A percentile compares a stretch with the other conserved stretches of the same genome.
Evolutionary conservation across 1,140 invertebrate species (phyloP).

Genomic region (Hylyphantes graminicola): DNA sequence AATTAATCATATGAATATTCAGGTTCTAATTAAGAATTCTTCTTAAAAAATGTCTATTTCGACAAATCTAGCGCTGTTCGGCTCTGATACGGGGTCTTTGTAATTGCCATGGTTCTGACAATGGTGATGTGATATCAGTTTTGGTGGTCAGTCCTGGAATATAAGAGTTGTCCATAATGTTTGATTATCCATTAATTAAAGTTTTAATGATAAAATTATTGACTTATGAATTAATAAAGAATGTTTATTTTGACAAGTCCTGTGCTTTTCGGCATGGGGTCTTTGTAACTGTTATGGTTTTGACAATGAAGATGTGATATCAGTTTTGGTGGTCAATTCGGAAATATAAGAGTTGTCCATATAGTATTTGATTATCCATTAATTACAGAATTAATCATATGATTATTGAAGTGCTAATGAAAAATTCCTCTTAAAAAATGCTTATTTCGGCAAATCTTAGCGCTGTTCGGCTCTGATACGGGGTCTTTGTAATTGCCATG

Average conservation of each 20-base stretch:
- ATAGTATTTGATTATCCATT: too few species aligned
- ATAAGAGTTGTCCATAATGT: not conserved
- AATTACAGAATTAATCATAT: too few species aligned
- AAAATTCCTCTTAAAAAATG: too few species aligned
- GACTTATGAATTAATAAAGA: not conserved
- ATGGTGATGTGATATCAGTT: not conserved
- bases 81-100: not conserved
- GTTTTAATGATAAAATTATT: too few species aligned
- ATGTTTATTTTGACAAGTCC: conserved; percentile 38
- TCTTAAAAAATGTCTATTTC: conserved; percentile 31
- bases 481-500: not conserved
- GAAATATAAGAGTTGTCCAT: too few species aligned
- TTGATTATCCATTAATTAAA: too few species aligned
- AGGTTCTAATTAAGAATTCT: too few species aligned
- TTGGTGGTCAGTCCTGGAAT: conserved; percentile 24
- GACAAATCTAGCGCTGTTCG: conserved; percentile 7
- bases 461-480: not conserved
- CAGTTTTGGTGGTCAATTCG: too few species aligned
- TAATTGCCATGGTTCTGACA: not conserved
- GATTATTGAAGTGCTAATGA: too few species aligned
- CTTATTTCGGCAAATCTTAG: conserved; percentile 34
- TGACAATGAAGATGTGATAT: too few species aligned
- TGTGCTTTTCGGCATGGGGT: not conserved
- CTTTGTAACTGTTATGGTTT: too few species aligned
- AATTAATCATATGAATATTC: too few species aligned